Evolutionary conservation across 1,140 invertebrate genomes (phyloP).

Genomic region (Pseudomyrmex gracilis): DNA sequence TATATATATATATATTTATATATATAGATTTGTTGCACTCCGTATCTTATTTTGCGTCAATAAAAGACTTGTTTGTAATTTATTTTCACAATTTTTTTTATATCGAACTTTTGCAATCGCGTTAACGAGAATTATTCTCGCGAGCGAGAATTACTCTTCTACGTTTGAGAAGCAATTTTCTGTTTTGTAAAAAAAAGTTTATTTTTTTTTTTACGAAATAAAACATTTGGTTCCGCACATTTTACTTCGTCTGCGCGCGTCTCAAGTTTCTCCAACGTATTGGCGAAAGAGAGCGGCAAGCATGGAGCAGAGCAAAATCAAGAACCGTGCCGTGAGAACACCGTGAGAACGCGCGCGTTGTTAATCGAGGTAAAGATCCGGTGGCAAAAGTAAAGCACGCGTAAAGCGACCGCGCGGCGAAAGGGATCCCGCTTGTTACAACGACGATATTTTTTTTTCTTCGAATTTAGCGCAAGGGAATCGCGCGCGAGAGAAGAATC

Average conservation of each 20-base stretch:
- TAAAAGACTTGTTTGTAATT: not conserved
- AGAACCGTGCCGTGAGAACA: slow-evolving; percentile 36
- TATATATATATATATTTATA: no score
- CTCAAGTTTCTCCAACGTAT: not conserved
- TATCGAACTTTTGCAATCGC: not conserved
- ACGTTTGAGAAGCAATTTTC: not conserved
- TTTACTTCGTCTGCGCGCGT: not conserved
- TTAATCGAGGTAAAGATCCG: slow-evolving; percentile 41
- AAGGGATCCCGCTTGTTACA: slow-evolving; percentile 47
- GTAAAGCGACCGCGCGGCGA: slow-evolving; percentile 38
- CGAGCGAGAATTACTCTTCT: no score
- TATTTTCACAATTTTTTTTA: not conserved
- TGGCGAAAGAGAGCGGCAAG: not conserved
- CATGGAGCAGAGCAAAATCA: slow-evolving; percentile 1
- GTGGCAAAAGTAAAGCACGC: slow-evolving; percentile 42
- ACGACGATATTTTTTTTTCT: slow-evolving; percentile 35
- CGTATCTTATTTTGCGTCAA: not conserved
- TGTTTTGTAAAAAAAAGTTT: not conserved
- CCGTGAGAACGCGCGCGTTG: slow-evolving; percentile 29
- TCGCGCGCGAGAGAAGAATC: slow-evolving; percentile 24
- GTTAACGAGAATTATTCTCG: no score
- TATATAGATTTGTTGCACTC: no score
- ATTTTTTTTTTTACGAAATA: slow-evolving; percentile 1
- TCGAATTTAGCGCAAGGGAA: slow-evolving; percentile 26
- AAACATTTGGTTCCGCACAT: not conserved